Base-by-base conservation (phyloP, 30 jellyfish, hydroid and myxozoan species). In the Chironex yamaguchii region DNA sequence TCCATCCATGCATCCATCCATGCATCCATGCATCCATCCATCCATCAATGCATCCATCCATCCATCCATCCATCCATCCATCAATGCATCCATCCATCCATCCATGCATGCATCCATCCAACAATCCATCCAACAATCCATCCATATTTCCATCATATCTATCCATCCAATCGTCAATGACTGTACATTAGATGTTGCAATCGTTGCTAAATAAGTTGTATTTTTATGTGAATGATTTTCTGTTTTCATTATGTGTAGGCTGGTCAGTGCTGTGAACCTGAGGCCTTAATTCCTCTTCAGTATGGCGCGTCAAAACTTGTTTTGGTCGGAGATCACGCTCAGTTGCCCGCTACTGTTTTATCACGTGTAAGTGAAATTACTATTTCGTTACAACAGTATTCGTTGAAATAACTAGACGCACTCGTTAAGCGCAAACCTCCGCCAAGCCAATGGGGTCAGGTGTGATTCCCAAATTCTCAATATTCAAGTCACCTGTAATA, bases 191-290 rank as follows among this genome's bases (percentile, higher is more conserved):
- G n/a, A n/a, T n/a, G n/a, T n/a, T n/a, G n/a, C n/a, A n/a, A n/a
- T n/a, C n/a, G n/a, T n/a, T n/a, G n/a, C n/a, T n/a, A n/a, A n/a
- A n/a, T n/a, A n/a, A n/a, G n/a, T n/a, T n/a, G n/a, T n/a, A n/a
- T n/a, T n/a, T n/a, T n/a, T n/a, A n/a, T n/a, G n/a, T n/a, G n/a
- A n/a, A n/a, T n/a, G n/a, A n/a, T n/a, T n/a, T n/a, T n/a, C n/a
- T n/a, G n/a, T n/a, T n/a, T n/a, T n/a, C n/a, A n/a, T 42, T 34
- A 21, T 49, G 81, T 48, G 30, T 86, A 94, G 96, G 99, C 99
- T 42, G 99, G 99, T 4, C 99, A 94, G 65, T 94, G 99, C 81
- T 80, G 93, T 49, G 99, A 94, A 66, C 96, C 97, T 0, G 99
- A 94, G 22, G 96, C 97, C 29, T 65, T 94, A 63, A 94, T 94